Evolutionary conservation across 2,113 vertebrate species (phyloP).

Genomic region (Tragelaphus buxtoni): DNA sequence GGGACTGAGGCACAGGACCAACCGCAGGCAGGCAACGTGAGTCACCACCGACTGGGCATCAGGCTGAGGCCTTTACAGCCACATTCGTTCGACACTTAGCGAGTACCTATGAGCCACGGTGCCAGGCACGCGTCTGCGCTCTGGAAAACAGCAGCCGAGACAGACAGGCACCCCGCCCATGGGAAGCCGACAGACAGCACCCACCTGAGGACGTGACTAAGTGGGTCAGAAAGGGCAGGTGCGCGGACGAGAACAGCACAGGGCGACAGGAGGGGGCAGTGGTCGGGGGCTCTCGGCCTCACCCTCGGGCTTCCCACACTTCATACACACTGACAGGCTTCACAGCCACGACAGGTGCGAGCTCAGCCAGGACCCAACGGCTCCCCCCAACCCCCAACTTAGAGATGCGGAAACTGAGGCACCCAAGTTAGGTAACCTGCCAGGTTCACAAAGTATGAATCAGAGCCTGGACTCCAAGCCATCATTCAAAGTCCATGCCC

Average conservation of each 20-base stretch:
- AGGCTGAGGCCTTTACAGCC: neutral
- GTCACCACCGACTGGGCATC: neutral
- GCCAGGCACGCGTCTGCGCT: neutral
- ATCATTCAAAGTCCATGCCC: neutral
- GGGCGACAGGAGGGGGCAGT: too few species aligned
- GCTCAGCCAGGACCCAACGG: neutral
- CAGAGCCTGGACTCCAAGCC: neutral
- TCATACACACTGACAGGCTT: neutral
- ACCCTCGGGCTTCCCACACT: neutral
- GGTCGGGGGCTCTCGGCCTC: neutral
- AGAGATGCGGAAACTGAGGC: neutral
- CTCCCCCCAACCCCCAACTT: neutral
- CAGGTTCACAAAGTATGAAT: neutral
- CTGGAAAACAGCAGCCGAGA: neutral
- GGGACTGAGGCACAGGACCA: neutral
- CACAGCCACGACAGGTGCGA: neutral
- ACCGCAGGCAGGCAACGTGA: neutral
- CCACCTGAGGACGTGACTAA: neutral
- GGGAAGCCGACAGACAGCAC: neutral
- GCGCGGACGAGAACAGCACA: neutral
- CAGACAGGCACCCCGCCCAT: too few species aligned
- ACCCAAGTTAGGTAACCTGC: neutral
- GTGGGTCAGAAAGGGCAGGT: neutral
- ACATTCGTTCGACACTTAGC: neutral
- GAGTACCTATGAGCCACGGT: neutral